Conservation (phyloP, 2,113 vertebrate genomes). For the Xyrauchen texanus region DNA sequence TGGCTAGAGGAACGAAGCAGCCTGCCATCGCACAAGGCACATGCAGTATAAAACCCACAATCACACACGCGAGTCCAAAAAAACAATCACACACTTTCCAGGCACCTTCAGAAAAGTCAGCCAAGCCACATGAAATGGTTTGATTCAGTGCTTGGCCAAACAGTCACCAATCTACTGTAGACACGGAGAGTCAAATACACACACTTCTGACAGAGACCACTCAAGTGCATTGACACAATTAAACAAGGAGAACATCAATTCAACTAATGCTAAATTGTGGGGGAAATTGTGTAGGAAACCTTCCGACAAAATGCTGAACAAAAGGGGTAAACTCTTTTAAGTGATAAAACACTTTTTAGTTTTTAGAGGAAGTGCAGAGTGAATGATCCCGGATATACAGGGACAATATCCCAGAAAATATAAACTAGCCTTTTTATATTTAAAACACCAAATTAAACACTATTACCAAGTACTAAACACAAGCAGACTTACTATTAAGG, state of each 20-base stretch:
- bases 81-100: constrained; percentile 36
- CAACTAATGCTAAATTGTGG: not conserved
- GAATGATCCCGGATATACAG: not conserved
- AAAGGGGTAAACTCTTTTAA: not conserved
- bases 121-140: constrained; percentile 25
- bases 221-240: not conserved
- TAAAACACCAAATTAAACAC: not conserved
- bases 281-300: not conserved
- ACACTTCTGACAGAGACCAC: constrained; percentile 31
- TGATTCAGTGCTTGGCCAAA: constrained; percentile 21
- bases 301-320: not conserved
- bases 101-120: constrained; percentile 49
- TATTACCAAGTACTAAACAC: not conserved
- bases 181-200: not conserved
- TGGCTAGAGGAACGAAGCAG: constrained; percentile 51
- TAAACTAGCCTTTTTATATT: too few relatives aligned
- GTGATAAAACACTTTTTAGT: not conserved
- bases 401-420: too few relatives aligned
- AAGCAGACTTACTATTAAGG: not conserved
- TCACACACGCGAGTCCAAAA: not conserved
- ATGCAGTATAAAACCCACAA: constrained; percentile 46
- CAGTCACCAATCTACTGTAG: constrained; percentile 12
- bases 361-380: too few relatives aligned
- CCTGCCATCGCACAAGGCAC: constrained; percentile 43
- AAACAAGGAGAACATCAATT: not conserved